These are phyloP conservation scores for Corythoichthys haematopterus DNA, from an alignment of 2,113 vertebrate species.

Conservation along the genomic window DNA sequence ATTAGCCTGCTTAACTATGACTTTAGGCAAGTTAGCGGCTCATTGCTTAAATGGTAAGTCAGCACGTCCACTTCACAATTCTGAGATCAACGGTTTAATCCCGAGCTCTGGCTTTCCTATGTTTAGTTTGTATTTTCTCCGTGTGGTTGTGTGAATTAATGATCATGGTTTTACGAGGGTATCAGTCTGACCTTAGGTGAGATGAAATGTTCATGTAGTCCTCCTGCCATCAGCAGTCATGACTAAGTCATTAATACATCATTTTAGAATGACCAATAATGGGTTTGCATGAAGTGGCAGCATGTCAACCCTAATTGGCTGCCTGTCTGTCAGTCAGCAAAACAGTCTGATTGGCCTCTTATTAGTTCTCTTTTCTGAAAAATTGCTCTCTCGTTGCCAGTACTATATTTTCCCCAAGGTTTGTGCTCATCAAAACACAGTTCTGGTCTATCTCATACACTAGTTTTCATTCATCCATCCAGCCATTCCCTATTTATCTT, in stretches of 20 bases:
- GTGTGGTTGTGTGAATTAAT: too few species aligned
- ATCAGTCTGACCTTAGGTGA: too few species aligned
- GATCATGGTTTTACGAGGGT: too few species aligned
- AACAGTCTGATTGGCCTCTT: constrained; percentile 27
- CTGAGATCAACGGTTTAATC: too few species aligned
- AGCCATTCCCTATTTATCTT: constrained; percentile 4
- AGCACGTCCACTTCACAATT: too few species aligned
- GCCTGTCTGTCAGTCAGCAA: constrained; percentile 23
- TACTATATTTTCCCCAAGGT: constrained; percentile 48
- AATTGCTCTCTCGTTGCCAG: constrained; percentile 30
- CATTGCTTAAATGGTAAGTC: too few species aligned
- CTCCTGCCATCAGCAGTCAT: not conserved
- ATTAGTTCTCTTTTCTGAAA: constrained; percentile 40
- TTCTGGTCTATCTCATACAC: constrained; percentile 48
- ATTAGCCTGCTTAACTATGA: too few species aligned
- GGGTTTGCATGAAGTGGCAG: constrained; percentile 27
- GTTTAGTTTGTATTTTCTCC: too few species aligned
- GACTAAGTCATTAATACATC: not conserved
- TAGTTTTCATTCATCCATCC: constrained; percentile 54
- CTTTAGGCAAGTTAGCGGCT: too few species aligned
- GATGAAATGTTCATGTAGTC: not conserved
- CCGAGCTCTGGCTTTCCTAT: too few species aligned
- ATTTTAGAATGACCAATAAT: not conserved
- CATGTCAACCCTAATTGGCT: constrained; percentile 48
- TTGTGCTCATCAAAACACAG: constrained; percentile 57